Conservation (phyloP, 2,888 invertebrate species). For the Mactromeris polynyma region DNA sequence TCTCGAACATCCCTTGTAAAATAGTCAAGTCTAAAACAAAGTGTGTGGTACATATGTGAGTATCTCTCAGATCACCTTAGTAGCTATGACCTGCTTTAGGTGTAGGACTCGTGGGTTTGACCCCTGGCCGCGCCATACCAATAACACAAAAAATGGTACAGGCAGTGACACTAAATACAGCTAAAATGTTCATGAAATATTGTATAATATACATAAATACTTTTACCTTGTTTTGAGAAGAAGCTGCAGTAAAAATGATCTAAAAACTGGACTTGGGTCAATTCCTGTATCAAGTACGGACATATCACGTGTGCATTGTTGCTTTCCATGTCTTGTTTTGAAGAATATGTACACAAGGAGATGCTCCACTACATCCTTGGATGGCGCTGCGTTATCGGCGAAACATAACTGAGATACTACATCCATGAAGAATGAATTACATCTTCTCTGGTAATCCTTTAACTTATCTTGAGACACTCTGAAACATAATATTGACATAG, state of each 20-base stretch:
- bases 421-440: slow-evolving; percentile 80
- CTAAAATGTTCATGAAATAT: too few relatives aligned
- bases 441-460: slow-evolving; percentile 71
- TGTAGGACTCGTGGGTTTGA: too few relatives aligned
- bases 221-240: slow-evolving; percentile 79
- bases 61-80: too few relatives aligned
- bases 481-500: too few relatives aligned
- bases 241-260: slow-evolving; percentile 82
- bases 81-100: too few relatives aligned
- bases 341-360: slow-evolving; percentile 73
- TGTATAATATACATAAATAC: too few relatives aligned
- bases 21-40: too few relatives aligned
- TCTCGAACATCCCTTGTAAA: too few relatives aligned
- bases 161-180: too few relatives aligned
- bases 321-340: slow-evolving; percentile 27
- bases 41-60: too few relatives aligned
- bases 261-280: slow-evolving; percentile 81
- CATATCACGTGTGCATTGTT: slow-evolving; percentile 52
- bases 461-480: slow-evolving; percentile 62
- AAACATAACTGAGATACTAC: slow-evolving; percentile 81
- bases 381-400: slow-evolving; percentile 69
- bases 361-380: slow-evolving; percentile 72
- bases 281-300: slow-evolving; percentile 77
- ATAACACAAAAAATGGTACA: too few relatives aligned
- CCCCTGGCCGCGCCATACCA: too few relatives aligned